Conservation (phyloP, 2,888 invertebrate genomes). For the Omphaloscelis lunosa region DNA sequence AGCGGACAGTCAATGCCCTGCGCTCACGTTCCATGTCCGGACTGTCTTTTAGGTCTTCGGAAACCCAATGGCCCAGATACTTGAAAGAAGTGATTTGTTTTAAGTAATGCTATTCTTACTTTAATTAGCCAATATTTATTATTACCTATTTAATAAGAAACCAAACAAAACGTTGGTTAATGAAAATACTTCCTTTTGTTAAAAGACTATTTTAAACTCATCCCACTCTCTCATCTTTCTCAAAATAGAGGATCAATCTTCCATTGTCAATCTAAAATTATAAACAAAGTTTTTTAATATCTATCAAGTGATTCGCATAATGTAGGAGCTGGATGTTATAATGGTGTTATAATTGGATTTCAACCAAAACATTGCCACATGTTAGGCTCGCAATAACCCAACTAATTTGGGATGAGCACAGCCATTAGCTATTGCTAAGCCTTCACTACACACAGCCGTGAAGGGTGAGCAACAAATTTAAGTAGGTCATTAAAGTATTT, state of each 20-base stretch:
- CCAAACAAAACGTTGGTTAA: neutral
- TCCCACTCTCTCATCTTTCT: neutral
- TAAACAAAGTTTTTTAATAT: constrained; percentile 40
- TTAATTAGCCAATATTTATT: neutral
- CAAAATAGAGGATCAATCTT: neutral
- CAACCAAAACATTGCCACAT: constrained; percentile 71
- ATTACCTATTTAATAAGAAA: neutral
- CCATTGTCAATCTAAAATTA: constrained; percentile 9
- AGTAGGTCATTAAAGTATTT: neutral
- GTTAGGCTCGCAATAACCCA: constrained; percentile 72
- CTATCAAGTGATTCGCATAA: constrained; percentile 16
- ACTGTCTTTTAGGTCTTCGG: too few relatives aligned
- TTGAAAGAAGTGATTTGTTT: too few relatives aligned
- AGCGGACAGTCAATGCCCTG: too few relatives aligned
- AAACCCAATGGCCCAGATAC: too few relatives aligned
- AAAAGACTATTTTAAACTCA: neutral
- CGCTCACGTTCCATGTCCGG: too few relatives aligned
- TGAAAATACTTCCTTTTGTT: neutral
- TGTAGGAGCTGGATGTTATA: constrained; percentile 9
- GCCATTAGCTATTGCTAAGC: constrained; percentile 68
- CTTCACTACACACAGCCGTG: constrained; percentile 27
- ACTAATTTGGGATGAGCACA: constrained; percentile 76
- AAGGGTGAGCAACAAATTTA: neutral
- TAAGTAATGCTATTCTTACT: neutral
- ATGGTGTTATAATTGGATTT: constrained; percentile 66